Evolutionary conservation across 2,113 vertebrate species (phyloP).

Genomic region (Elaphurus davidianus): DNA sequence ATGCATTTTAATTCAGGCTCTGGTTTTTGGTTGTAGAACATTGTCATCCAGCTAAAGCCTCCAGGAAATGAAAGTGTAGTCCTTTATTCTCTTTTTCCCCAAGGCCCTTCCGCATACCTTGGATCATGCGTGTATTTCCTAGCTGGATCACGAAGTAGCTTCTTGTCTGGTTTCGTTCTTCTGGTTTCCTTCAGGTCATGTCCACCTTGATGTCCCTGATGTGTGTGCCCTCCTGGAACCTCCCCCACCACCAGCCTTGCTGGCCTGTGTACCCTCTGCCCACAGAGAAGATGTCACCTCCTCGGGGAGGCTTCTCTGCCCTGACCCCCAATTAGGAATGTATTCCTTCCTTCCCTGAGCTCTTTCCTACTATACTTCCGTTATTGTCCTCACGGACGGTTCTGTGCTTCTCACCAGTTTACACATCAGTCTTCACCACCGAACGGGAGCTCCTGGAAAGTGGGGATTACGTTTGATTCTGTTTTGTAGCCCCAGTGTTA

Average conservation of each 20-base stretch:
- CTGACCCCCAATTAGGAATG: not conserved
- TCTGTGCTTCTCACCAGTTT: not conserved
- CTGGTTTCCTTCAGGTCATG: not conserved
- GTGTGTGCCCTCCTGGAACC: not conserved
- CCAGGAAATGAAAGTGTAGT: not conserved
- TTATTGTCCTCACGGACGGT: not conserved
- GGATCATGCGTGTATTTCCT: not conserved
- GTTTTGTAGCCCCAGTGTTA: not conserved
- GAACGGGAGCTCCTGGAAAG: not conserved
- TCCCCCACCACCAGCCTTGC: not conserved
- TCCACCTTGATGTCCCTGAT: not conserved
- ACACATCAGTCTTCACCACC: not conserved
- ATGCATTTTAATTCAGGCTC: not conserved
- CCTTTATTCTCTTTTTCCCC: not conserved
- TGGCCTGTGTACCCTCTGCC: not conserved
- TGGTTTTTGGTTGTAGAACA: not conserved
- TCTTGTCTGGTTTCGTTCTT: not conserved
- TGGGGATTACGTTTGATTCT: not conserved
- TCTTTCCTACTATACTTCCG: not conserved
- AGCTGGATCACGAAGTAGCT: not conserved
- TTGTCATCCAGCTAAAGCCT: not conserved
- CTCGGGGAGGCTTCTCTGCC: not conserved
- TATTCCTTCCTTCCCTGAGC: not conserved
- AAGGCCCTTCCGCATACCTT: not conserved
- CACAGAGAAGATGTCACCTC: not conserved